Conservation (phyloP, 2,113 vertebrate genomes). For the Rhinoptilus africanus region DNA sequence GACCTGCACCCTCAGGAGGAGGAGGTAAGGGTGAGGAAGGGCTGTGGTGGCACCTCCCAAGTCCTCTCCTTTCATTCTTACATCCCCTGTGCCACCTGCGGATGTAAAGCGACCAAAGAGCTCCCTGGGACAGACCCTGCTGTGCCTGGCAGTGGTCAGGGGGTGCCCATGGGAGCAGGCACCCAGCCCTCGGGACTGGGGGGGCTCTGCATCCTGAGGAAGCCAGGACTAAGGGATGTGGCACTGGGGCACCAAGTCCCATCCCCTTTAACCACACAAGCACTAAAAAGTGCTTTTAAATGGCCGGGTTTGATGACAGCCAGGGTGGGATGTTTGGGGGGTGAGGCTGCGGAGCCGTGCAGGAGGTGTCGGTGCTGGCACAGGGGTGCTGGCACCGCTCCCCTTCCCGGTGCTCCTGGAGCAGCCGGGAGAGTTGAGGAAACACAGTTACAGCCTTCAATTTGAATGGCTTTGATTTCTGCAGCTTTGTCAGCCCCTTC, state of each 20-base stretch:
- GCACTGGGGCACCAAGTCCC: neutral
- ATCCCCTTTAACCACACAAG: neutral
- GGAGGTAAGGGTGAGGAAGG: neutral
- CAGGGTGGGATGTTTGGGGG: fast-evolving
- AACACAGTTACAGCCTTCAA: neutral
- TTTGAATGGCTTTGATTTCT: constrained; percentile 67
- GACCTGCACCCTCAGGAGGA: neutral
- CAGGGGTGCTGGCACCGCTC: neutral
- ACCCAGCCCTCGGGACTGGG: neutral
- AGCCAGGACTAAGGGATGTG: fast-evolving
- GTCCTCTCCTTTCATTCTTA: neutral
- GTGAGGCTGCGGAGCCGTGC: neutral
- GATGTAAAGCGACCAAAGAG: neutral
- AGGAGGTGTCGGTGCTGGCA: neutral
- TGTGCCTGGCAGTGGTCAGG: fast-evolving
- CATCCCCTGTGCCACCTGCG: fast-evolving
- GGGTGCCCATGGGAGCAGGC: fast-evolving
- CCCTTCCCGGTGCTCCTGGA: neutral
- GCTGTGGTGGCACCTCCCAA: fast-evolving
- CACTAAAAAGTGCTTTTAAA: neutral
- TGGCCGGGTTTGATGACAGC: fast-evolving
- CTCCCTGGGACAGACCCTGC: neutral
- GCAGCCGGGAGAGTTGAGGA: neutral
- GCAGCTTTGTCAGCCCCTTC: neutral
- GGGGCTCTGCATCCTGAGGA: neutral